These are phyloP conservation scores for Rhopilema esculentum DNA, from an alignment of 30 jellyfish, hydroid and myxozoan genomes.

Conservation along the genomic window DNA sequence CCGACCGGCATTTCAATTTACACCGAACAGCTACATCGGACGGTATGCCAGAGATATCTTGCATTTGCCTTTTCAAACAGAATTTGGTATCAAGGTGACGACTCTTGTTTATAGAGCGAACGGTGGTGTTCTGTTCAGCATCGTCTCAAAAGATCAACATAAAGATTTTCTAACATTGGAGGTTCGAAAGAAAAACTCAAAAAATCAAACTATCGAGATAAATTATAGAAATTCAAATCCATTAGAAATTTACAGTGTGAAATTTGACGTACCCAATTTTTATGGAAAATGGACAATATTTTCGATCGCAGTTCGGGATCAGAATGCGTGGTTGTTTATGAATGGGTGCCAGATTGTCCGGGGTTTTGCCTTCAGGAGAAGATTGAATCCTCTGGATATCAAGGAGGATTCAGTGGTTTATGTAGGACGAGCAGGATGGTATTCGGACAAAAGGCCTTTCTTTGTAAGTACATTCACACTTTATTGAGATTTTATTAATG, in stretches of 20 bases:
- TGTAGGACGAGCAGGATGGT: conserved; percentile 96
- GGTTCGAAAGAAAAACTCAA: conserved; percentile 18
- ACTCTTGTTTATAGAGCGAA: conserved; percentile 28
- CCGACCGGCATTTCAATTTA: conserved; percentile 88
- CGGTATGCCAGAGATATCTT: conserved; percentile 88
- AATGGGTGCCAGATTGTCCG: conserved; percentile 76
- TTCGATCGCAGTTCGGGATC: conserved; percentile 67
- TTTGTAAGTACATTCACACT: conserved; percentile 69
- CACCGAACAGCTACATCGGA: conserved; percentile 86
- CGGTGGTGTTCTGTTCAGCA: conserved; percentile 83
- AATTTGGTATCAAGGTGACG: conserved; percentile 85
- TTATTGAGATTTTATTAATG: background rate
- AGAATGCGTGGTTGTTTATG: conserved; percentile 59
- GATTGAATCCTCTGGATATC: conserved; percentile 45
- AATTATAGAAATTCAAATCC: conserved; percentile 63
- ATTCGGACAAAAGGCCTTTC: conserved; percentile 67
- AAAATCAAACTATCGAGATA: conserved; percentile 63
- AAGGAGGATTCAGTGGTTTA: conserved; percentile 79
- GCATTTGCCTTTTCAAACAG: conserved; percentile 64
- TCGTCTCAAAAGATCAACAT: conserved; percentile 73
- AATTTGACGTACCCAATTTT: conserved; percentile 69
- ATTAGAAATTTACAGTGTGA: conserved; percentile 31
- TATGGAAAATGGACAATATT: conserved; percentile 83
- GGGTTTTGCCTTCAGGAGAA: conserved; percentile 29
- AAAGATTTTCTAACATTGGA: conserved; percentile 55